These are phyloP conservation scores for Xylota segnis DNA, from an alignment of 2,888 invertebrate species.

Conservation along the genomic window DNA sequence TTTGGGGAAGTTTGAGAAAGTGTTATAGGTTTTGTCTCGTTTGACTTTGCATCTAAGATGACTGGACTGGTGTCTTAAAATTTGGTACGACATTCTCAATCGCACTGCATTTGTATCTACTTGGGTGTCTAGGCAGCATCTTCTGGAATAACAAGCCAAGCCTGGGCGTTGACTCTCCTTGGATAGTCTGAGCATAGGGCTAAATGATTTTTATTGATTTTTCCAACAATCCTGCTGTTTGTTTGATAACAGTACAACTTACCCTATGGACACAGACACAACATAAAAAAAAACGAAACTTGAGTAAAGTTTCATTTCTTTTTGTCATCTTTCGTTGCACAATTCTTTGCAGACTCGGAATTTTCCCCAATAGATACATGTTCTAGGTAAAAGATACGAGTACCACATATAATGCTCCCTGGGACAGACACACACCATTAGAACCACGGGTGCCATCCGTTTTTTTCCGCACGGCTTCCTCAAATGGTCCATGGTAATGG, in stretches of 20 bases:
- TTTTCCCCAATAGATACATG: constrained; percentile 12
- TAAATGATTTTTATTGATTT: no score
- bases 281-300: no score
- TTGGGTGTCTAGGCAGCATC: no score
- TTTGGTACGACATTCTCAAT: no score
- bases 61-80: no score
- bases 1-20: no score
- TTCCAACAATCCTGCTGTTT: background rate
- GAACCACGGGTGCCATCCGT: constrained; percentile 49
- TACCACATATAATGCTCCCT: constrained; percentile 16
- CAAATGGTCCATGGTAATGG: constrained; percentile 20
- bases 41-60: no score
- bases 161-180: no score
- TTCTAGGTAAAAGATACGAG: constrained; percentile 10
- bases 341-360: constrained; percentile 44
- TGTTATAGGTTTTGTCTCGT: no score
- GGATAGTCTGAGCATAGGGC: no score
- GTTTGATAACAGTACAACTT: background rate
- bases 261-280: constrained; percentile 15
- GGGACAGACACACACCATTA: constrained; percentile 61
- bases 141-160: no score
- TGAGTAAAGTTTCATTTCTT: constrained; percentile 16
- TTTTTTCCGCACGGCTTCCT: constrained; percentile 45
- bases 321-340: constrained; percentile 31
- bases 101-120: no score